A percentile compares a stretch with the other conserved stretches of the same genome.
These are phyloP conservation scores for Aplidium turbinatum DNA, from an alignment of 23 tunicate species.

Conservation along the genomic window DNA sequence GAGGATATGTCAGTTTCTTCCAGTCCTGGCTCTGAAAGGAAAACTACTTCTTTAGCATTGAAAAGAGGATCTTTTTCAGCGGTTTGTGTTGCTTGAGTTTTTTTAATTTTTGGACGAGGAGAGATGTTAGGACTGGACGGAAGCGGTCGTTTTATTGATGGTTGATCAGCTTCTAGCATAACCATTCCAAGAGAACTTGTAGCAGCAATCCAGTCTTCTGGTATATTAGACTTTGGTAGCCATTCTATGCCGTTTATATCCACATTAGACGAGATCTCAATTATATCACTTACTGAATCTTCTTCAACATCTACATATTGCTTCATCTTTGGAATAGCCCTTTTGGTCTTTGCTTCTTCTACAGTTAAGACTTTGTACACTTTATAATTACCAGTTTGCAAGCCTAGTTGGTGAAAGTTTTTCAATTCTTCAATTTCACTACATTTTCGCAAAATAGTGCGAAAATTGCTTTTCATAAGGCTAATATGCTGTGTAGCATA, in stretches of 20 bases:
- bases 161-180: constrained; percentile 19
- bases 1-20: no score
- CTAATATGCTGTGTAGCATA: constrained; percentile 22
- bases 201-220: constrained; percentile 6
- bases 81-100: constrained; percentile 31
- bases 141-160: neutral
- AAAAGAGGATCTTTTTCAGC: neutral
- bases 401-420: constrained; percentile 68
- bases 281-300: constrained; percentile 1
- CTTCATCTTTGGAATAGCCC: neutral
- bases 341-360: constrained; percentile 19
- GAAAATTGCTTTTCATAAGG: constrained; percentile 67
- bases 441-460: constrained; percentile 61
- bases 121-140: neutral
- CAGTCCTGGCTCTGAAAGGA: constrained; percentile 4
- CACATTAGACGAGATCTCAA: constrained; percentile 4
- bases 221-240: constrained; percentile 1
- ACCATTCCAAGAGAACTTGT: constrained; percentile 17
- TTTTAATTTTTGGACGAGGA: neutral
- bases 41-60: constrained; percentile 30
- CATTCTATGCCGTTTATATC: neutral
- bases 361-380: constrained; percentile 62
- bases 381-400: constrained; percentile 81
- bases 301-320: neutral
- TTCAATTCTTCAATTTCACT: constrained; percentile 53